Conservation (phyloP, 1,140 invertebrate species). For the Aphidius ervi region DNA sequence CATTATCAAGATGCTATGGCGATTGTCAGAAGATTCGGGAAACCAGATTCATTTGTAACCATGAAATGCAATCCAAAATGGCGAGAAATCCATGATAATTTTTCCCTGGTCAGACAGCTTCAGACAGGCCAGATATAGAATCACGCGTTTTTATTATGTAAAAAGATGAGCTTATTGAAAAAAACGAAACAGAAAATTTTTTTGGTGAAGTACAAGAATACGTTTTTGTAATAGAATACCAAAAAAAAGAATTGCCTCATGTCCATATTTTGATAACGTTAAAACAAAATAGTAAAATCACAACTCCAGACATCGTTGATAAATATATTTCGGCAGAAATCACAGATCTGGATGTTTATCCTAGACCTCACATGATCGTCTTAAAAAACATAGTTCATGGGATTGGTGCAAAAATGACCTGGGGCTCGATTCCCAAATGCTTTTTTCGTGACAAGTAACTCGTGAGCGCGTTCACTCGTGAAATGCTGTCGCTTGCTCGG, state of each 20-base stretch:
- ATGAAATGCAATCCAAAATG: constrained; percentile 19
- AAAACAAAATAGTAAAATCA: constrained; percentile 25
- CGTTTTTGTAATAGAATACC: no score
- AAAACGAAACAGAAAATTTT: no score
- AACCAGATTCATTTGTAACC: constrained; percentile 6
- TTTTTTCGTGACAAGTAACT: no score
- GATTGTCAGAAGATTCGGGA: not conserved
- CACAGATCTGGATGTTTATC: constrained; percentile 19
- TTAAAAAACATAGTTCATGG: constrained; percentile 32
- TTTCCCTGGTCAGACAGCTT: constrained; percentile 21
- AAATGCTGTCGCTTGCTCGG: no score
- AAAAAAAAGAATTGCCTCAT: constrained; percentile 19
- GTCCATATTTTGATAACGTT: constrained; percentile 24
- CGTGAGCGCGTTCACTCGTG: no score
- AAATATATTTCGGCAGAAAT: constrained; percentile 26
- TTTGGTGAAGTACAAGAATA: no score
- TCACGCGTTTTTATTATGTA: no score
- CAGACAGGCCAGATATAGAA: constrained; percentile 36
- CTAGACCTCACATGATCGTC: constrained; percentile 6
- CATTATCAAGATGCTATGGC: constrained; percentile 5
- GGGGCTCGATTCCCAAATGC: no score
- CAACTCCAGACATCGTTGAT: constrained; percentile 15
- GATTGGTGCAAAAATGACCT: constrained; percentile 20
- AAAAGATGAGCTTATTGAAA: no score
- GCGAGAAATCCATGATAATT: constrained; percentile 21